Conservation (phyloP, 2,888 invertebrate genomes). For the Tridacna crocea region DNA sequence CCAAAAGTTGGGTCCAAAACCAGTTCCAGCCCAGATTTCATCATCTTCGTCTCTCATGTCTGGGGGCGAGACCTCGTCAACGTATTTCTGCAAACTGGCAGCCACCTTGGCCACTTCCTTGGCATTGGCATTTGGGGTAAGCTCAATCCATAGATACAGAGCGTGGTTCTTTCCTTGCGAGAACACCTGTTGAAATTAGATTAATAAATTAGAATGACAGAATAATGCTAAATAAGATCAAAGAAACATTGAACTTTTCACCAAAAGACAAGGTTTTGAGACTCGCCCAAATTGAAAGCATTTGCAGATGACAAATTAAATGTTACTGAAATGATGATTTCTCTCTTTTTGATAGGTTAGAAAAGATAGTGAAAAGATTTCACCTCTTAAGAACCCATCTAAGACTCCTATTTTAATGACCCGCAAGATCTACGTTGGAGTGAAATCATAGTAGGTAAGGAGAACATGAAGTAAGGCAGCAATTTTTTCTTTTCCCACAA, state of each 20-base stretch:
- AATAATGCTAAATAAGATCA: background rate
- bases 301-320: too few relatives aligned
- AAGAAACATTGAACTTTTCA: background rate
- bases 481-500: too few relatives aligned
- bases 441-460: too few relatives aligned
- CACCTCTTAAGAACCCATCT: too few relatives aligned
- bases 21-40: conserved; percentile 83
- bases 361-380: too few relatives aligned
- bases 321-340: too few relatives aligned
- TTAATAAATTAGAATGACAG: background rate
- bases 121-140: conserved; percentile 78
- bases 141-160: conserved; percentile 82
- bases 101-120: conserved; percentile 78
- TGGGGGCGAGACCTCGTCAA: conserved; percentile 81
- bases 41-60: conserved; percentile 79
- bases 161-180: conserved; percentile 83
- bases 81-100: conserved; percentile 78
- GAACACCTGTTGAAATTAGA: conserved; percentile 74
- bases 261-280: too few relatives aligned
- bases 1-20: conserved; percentile 82
- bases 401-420: too few relatives aligned
- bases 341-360: too few relatives aligned
- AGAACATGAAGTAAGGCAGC: too few relatives aligned
- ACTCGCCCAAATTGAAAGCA: too few relatives aligned
- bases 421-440: too few relatives aligned